These are phyloP conservation scores for Anodontia alba DNA, from an alignment of 2,888 invertebrate genomes.

Conservation along the genomic window DNA sequence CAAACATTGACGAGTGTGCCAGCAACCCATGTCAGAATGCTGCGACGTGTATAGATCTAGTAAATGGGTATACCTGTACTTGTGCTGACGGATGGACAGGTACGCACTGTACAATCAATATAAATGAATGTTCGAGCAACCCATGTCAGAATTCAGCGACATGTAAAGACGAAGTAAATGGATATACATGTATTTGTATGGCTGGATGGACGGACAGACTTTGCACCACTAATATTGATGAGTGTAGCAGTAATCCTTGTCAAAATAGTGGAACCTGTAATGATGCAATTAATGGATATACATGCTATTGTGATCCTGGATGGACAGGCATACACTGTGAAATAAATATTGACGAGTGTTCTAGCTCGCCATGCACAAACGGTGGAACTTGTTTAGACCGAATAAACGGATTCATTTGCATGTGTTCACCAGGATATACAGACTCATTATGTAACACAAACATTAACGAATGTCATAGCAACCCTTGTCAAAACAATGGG, in stretches of 20 bases:
- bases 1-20: constrained; percentile 44
- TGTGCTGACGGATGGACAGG: constrained; percentile 44
- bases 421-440: constrained; percentile 89
- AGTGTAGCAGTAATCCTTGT: constrained; percentile 47
- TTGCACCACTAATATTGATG: constrained; percentile 41
- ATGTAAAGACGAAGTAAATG: constrained; percentile 43
- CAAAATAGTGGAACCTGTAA: constrained; percentile 40
- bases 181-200: constrained; percentile 38
- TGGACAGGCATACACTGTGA: constrained; percentile 66
- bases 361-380: constrained; percentile 96
- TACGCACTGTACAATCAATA: constrained; percentile 35
- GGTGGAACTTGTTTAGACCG: constrained; percentile 94
- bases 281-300: constrained; percentile 40
- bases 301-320: constrained; percentile 40
- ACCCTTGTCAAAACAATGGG: constrained; percentile 95
- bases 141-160: constrained; percentile 37
- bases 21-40: constrained; percentile 45
- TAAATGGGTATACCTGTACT: constrained; percentile 42
- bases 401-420: constrained; percentile 96
- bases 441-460: constrained; percentile 86
- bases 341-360: constrained; percentile 95
- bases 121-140: constrained; percentile 41
- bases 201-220: constrained; percentile 44
- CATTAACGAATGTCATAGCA: constrained; percentile 96
- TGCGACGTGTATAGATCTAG: constrained; percentile 36